Evolutionary conservation across 2,797 vertebrate genomes (phyloP), one percentile per base, ranked within the genome.

Genomic region (Gymnodraco acuticeps): DNA sequence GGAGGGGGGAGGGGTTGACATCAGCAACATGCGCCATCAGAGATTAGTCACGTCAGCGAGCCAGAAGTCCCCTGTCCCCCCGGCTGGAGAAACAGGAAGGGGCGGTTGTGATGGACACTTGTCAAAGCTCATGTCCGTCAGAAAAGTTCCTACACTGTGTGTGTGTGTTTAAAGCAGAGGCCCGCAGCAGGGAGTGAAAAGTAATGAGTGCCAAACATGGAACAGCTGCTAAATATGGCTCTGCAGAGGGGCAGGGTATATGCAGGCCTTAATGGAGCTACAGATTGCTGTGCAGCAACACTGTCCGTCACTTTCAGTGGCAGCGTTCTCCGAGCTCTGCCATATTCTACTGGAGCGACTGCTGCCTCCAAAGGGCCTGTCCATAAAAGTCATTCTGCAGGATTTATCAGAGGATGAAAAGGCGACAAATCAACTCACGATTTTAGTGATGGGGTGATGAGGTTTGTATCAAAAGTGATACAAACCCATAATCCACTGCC

Each of bases 161-260:
- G 43, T 45, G 61, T 27, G 33, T 38, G 87, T 87, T 81, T 82
- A 77, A 88, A 78, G 84, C 80, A 65, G 73, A 82, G 75, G 70
- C 85, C 84, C 38, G 5, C 48, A 43, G 5, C 48, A 43, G 86
- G 81, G 81, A 77, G 66, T 38, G 51, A 78, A 69, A 64, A 64
- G 80, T 59, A 63, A 83, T 59, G 68, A 85, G 80, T 58, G 46
- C 65, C 68, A 67, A 77, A 78, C 80, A 80, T 73, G 71, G 78
- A 91, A 75, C 92, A 91, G 89, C 88, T 93, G 92, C 81, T 89
- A 82, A 85, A 83, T 73, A 73, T 62, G 72, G 74, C 62, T 84
- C 78, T 72, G 74, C 65, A 31, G 61, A 83, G 75, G 65, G 82
- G 67, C 75, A 68, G 19, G 38, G 68, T 65, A 65, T 2, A 53